Base-by-base conservation (phyloP, 2,113 vertebrate species). In the Phalacrocorax carbo region DNA sequence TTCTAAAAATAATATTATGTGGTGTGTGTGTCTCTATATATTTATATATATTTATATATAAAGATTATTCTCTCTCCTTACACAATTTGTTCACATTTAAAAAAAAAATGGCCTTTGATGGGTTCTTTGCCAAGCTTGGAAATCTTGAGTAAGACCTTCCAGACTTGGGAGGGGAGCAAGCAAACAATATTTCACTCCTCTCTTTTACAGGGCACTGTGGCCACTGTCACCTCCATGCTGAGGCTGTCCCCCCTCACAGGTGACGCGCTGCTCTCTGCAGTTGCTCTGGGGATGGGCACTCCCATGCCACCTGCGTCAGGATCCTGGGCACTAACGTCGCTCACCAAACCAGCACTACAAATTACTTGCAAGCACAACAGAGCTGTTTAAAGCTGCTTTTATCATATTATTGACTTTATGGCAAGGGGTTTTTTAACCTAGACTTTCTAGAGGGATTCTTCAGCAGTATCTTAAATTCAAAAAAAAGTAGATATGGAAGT, bases 201-300 rank as follows among this genome's bases (percentile, higher is more conserved):
- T 36, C 14, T 21, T 77, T 57, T 20, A 17, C 16, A 54, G 40
- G 23, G 30, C 25, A 4, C 44, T 0, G 0, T 55, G 71, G 36
- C 12, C 62, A 40, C 25, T 2, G 2, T 38, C 66, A 44, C 52
- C 34, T 8, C 48, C 2, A 0, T 10, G 32, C 44, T 42, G 9
- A 4, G 5, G 27, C 19, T 40, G 34, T 78, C 10, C 23, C 36
- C 27, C 9, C 18, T 66, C 6, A 0, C 42, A n/a, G 29, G 29
- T 11, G 34, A 15, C 8, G 4, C 2, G 0, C 6, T 3, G 7
- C 20, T 54, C 30, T 34, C 46, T 73, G 40, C 60, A 54, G 23
- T 9, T 77, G 26, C 58, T 40, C 12, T 8, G 51, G 64, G 78
- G 10, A 48, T 2, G 2, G 20, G 30, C 10, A 34, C 17, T 22